phyloP scores from a whole-genome alignment of 2,113 vertebrate species.

The Zapornia atra region DNA sequence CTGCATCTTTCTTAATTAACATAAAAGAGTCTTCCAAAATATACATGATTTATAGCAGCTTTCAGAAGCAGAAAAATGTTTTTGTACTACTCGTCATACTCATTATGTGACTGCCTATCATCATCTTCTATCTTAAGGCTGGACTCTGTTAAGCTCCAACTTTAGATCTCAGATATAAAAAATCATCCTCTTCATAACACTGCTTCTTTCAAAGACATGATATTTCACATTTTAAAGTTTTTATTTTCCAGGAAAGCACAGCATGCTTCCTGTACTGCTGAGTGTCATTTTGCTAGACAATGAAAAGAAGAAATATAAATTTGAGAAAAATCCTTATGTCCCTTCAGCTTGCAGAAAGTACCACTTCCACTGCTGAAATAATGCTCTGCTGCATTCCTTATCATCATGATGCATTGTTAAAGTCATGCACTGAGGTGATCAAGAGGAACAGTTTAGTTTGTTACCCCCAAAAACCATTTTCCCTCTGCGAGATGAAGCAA shows the following conservation, averaged over 20 bases:
- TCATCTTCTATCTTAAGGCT: not conserved
- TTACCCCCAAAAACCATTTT: not conserved
- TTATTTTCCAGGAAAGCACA: not conserved
- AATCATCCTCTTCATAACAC: not conserved
- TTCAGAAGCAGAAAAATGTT: conserved; percentile 48
- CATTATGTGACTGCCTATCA: conserved; percentile 28
- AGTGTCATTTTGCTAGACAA: not conserved
- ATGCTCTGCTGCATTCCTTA: not conserved
- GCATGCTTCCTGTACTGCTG: not conserved
- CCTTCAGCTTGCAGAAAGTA: not conserved
- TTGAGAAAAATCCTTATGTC: not conserved
- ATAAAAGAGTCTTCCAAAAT: conserved; percentile 47
- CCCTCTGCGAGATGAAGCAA: not conserved
- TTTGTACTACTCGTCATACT: not conserved
- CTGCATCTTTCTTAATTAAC: conserved; percentile 57
- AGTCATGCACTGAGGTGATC: not conserved
- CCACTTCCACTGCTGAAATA: not conserved
- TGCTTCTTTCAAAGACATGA: not conserved
- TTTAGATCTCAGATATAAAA: not conserved
- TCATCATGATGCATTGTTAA: not conserved
- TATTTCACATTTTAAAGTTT: not conserved
- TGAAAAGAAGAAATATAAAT: not conserved
- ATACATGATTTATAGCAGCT: conserved; percentile 55
- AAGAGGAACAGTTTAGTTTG: not conserved
- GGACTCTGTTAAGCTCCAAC: not conserved